Evolutionary conservation across 2,113 vertebrate genomes (phyloP), one percentile per base, ranked within the genome.

Genomic region (Brachyistius frenatus): DNA sequence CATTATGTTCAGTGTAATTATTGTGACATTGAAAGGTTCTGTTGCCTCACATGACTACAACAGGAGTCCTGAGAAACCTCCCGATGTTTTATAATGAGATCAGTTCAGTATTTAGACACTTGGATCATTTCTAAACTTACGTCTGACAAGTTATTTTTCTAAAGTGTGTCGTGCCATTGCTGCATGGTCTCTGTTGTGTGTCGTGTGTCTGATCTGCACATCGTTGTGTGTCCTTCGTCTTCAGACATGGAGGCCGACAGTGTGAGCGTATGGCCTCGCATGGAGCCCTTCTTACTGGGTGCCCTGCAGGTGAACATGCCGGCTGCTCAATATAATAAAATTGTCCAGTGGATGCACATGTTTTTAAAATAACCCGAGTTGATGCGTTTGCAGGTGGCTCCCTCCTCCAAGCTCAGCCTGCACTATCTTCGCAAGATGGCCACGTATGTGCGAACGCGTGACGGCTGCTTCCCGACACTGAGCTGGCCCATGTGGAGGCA

Each of bases 351-450:
- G 31, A 15, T 39, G 53, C 2, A 13, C 54, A 39, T 47, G 4
- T 69, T 44, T 23, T 9, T 55, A 4, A 46, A 61, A 10, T 69
- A 70, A 70, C 44, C 46, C 14, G 5, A 10, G 5, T 41, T 7
- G 1, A 37, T 75, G 7, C 7, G 2, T 0, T 60, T 46, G 1
- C 4, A 93, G 92, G 90, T 88, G 15, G 92, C 96, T 0, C 96
- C 97, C 16, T 95, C 97, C 1, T 88, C 95, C 82, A 99, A 98
- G 66, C 96, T 99, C 77, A 93, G 95, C 61, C 90, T 96, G 68
- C 96, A 97, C 89, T 99, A 98, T 71, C 94, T 99, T 31, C 96
- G 95, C 41, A 99, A 98, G 93, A 96, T 97, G 95, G 93, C 95
- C 1, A 77, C 80, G 0, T 99, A 99, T 1, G 95, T 96, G 15